Percentiles rank a stretch among this genome's conserved stretches.
phyloP scores from a whole-genome alignment of 1,140 invertebrate genomes.

The Rhizoglyphus robini region DNA sequence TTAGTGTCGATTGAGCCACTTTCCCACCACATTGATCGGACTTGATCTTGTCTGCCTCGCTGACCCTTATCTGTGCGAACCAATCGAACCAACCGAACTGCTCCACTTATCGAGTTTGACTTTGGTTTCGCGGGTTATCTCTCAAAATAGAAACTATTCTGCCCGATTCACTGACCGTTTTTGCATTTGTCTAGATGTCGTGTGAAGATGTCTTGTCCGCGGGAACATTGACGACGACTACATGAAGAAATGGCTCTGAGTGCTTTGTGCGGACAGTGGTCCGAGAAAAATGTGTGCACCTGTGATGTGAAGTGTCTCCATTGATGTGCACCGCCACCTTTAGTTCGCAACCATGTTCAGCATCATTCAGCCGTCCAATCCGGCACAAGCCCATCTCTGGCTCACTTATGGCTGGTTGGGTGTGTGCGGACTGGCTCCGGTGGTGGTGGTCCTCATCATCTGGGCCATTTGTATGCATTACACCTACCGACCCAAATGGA shows the following conservation, averaged over 20 bases:
- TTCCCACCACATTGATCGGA: not conserved
- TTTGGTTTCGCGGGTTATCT: not conserved
- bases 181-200: too few species aligned
- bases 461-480: constrained; percentile 35
- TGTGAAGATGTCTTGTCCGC: too few species aligned
- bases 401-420: constrained; percentile 26
- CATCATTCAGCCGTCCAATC: not conserved
- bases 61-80: not conserved
- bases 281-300: not conserved
- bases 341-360: not conserved
- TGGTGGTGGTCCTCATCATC: constrained; percentile 27
- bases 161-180: too few species aligned
- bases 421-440: constrained; percentile 23
- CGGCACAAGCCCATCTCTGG: not conserved
- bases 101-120: not conserved
- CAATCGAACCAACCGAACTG: not conserved
- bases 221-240: too few species aligned
- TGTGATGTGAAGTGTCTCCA: not conserved
- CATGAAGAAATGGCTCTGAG: too few species aligned
- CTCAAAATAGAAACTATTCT: not conserved
- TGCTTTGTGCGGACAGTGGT: too few species aligned
- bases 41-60: not conserved
- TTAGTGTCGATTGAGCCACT: not conserved
- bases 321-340: too few species aligned
- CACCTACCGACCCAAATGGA: constrained; percentile 39